These are phyloP conservation scores for Coccyzus lansbergi DNA, from an alignment of 2,797 vertebrate genomes.

Conservation along the genomic window DNA sequence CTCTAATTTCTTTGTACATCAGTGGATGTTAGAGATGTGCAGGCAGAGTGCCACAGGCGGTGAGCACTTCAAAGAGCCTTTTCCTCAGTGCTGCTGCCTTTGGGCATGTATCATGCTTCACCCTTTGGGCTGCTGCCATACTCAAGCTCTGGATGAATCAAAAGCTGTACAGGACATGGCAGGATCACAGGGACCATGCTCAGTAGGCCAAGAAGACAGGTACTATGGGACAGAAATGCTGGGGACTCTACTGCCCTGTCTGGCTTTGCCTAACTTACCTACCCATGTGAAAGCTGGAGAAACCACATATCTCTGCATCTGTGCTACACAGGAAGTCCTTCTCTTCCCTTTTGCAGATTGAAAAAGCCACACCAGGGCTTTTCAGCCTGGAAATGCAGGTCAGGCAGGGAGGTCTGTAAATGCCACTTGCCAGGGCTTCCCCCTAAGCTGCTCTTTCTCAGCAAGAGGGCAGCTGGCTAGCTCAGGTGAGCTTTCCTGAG, in stretches of 20 bases:
- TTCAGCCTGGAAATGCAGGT: background rate
- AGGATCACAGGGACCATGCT: background rate
- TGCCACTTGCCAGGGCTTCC: background rate
- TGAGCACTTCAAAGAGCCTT: background rate
- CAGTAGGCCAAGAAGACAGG: background rate
- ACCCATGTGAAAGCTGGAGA: background rate
- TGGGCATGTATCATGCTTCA: background rate
- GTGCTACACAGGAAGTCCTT: background rate
- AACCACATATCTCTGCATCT: background rate
- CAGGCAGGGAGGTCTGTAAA: background rate
- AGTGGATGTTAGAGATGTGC: background rate
- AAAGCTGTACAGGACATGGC: background rate
- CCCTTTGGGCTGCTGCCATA: background rate
- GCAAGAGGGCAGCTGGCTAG: background rate
- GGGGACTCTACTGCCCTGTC: background rate
- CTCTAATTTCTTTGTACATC: background rate
- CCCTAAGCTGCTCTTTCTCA: background rate
- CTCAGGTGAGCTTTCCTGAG: background rate
- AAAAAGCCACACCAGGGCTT: background rate
- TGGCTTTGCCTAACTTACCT: background rate
- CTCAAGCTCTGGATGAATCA: background rate
- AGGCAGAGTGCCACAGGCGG: accelerated
- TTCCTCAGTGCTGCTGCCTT: background rate
- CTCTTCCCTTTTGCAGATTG: background rate
- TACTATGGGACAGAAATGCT: background rate